These are phyloP conservation scores for Orbicella faveolata DNA, from an alignment of 64 coral and sea anemone genomes.

Conservation along the genomic window DNA sequence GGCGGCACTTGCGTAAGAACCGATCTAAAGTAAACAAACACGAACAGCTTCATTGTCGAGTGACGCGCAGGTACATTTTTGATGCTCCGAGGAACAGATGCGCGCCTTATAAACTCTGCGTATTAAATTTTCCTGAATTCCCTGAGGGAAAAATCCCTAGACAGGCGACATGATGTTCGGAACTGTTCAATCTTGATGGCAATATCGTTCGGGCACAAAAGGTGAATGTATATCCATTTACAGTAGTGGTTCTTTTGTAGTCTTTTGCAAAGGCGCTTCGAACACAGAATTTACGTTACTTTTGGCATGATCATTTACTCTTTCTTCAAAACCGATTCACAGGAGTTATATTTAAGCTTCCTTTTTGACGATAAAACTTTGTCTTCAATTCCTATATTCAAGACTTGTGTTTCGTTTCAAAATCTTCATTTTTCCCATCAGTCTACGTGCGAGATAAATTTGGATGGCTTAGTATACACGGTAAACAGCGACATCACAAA, in stretches of 20 bases:
- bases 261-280: neutral
- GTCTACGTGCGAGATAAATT: neutral
- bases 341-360: neutral
- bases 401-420: neutral
- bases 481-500: neutral
- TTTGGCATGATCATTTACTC: neutral
- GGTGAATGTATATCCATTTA: neutral
- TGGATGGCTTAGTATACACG: neutral
- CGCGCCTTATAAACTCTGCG: neutral
- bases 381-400: neutral
- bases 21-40: slow-evolving; percentile 29
- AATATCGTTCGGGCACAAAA: slow-evolving; percentile 34
- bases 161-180: neutral
- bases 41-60: neutral
- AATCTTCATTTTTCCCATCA: neutral
- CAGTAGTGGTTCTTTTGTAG: neutral
- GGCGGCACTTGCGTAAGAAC: slow-evolving; percentile 26
- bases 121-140: neutral
- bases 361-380: neutral
- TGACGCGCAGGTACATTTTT: slow-evolving; percentile 3
- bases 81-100: slow-evolving; percentile 5
- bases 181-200: slow-evolving; percentile 9
- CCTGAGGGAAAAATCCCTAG: neutral
- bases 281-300: slow-evolving; percentile 3
- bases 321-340: neutral